Percentiles rank a stretch among this genome's conserved stretches.
These are phyloP conservation scores for Cynopterus sphinx DNA, from an alignment of 2,797 vertebrate species.

Conservation along the genomic window DNA sequence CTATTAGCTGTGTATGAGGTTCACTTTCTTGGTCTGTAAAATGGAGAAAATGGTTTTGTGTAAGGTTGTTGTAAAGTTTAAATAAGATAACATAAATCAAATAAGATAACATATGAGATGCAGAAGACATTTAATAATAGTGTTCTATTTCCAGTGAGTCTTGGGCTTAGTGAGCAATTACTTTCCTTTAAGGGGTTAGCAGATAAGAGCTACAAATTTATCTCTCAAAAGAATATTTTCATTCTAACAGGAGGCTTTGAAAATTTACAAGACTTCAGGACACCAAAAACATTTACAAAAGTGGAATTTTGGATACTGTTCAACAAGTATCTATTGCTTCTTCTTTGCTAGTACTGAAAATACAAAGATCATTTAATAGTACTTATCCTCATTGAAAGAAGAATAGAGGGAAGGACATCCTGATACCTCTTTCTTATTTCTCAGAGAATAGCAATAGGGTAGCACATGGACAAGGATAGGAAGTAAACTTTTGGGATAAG, in stretches of 20 bases:
- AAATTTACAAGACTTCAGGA: not conserved
- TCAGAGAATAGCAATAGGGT: too few relatives aligned
- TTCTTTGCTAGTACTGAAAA: too few relatives aligned
- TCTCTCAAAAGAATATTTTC: not conserved
- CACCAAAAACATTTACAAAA: not conserved
- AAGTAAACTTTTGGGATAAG: too few relatives aligned
- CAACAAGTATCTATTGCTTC: too few relatives aligned
- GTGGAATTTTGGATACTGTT: not conserved
- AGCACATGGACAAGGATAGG: too few relatives aligned
- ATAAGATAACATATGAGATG: not conserved
- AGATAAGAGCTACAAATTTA: not conserved
- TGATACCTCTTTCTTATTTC: too few relatives aligned
- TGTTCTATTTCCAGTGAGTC: not conserved
- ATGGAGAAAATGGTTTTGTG: not conserved
- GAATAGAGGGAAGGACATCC: too few relatives aligned
- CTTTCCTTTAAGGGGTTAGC: not conserved
- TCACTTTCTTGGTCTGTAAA: not conserved
- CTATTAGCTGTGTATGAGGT: not conserved
- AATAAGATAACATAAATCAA: not conserved
- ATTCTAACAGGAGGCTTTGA: not conserved
- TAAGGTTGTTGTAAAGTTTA: not conserved
- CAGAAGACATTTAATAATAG: not conserved
- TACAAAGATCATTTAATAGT: too few relatives aligned
- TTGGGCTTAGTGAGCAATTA: not conserved
- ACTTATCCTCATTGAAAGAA: too few relatives aligned